Evolutionary conservation across 2,888 invertebrate genomes (phyloP).

Genomic region (Pristionchus maxplancki): DNA sequence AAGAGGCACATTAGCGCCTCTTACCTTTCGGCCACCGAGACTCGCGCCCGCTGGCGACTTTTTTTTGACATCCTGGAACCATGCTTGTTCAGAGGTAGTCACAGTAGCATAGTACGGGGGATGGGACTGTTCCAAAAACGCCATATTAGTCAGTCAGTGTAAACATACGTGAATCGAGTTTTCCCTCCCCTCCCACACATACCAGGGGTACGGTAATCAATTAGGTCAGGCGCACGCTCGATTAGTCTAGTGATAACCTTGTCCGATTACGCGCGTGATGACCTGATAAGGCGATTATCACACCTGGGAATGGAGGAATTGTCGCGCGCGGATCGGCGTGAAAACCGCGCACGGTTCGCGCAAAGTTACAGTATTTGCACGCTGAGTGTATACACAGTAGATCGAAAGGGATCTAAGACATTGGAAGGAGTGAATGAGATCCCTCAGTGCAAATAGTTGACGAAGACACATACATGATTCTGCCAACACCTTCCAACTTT

Average conservation of each 20-base stretch:
- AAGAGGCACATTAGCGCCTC: slow-evolving; percentile 13
- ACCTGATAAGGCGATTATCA: slow-evolving; percentile 14
- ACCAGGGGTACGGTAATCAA: slow-evolving; percentile 15
- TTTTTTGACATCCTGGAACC: neutral
- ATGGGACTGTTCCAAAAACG: neutral
- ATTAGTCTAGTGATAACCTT: slow-evolving; percentile 2
- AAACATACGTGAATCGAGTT: slow-evolving; percentile 6
- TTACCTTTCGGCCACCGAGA: neutral
- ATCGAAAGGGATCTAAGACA: slow-evolving; percentile 39
- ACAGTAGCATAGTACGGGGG: neutral
- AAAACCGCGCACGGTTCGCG: neutral
- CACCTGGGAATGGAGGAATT: neutral
- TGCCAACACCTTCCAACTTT: neutral
- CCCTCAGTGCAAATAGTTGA: neutral
- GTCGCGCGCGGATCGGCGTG: neutral
- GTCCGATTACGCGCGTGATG: slow-evolving; percentile 9
- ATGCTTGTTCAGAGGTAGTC: neutral
- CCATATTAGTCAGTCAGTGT: slow-evolving; percentile 10
- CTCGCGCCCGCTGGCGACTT: neutral
- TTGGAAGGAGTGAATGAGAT: slow-evolving; percentile 13
- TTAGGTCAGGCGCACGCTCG: slow-evolving; percentile 8
- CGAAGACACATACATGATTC: slow-evolving; percentile 29
- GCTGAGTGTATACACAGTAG: neutral
- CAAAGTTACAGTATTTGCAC: slow-evolving; percentile 23
- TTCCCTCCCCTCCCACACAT: neutral